Evolutionary conservation across 2,797 vertebrate species (phyloP), one percentile per base, ranked within the genome.

Genomic region (Craterocephalus amniculus): DNA sequence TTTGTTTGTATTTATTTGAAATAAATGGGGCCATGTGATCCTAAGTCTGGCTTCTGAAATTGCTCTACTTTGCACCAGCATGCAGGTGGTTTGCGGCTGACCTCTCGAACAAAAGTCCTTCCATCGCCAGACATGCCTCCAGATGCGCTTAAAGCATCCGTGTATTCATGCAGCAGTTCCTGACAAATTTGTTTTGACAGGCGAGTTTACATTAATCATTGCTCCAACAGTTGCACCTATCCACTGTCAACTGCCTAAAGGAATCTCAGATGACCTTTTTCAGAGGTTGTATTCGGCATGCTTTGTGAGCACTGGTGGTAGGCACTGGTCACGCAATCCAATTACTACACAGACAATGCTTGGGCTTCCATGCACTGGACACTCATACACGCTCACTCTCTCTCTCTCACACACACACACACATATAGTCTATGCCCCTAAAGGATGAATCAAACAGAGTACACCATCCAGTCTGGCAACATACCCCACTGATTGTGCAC

Each of bases 201-300:
- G 32, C 64, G 63, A 72, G 66, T 82, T 87, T 81, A 55, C 22
- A 24, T 34, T 54, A 81, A 79, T 75, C 70, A 65, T 22, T 11
- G 61, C 32, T 79, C 64, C 40, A 60, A 76, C 69, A 74, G 67
- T 63, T 79, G 60, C 58, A 81, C 67, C 81, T 61, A 20, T 78
- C 32, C 24, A 13, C 54, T 70, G 57, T n/a, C 51, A 70, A 62
- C 58, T 32, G 69, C 78, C 51, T 31, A 26, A 35, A 72, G 84
- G 74, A 76, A 79, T 87, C 67, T 78, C 31, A n/a, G 57, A 79
- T 74, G 88, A 91, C 85, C 88, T 89, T 87, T 88, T 61, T 57
- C 70, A 59, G 74, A 85, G 83, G 81, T 81, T 87, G 77, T 89
- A 88, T 73, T 84, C 74, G 71, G 70, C 83, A 72, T 73, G 84